phyloP scores from a whole-genome alignment of 2,888 invertebrate species.

The Neoascia interrupta region DNA sequence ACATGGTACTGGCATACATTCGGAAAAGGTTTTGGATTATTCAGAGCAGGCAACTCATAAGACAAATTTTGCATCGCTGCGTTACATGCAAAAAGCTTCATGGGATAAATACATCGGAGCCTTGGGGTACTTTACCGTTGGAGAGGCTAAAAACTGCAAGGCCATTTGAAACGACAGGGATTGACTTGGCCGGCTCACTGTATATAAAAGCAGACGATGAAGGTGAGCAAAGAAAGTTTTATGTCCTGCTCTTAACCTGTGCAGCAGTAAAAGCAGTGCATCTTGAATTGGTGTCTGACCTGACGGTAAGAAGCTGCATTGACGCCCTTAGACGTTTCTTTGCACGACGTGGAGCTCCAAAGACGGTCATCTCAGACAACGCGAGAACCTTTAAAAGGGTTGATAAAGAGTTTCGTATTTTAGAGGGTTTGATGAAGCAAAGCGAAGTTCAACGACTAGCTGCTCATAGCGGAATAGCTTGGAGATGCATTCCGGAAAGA shows the following conservation, averaged over 20 bases:
- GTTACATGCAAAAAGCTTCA: too few relatives aligned
- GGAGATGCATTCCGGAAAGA: slow-evolving; percentile 1
- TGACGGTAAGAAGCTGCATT: slow-evolving; percentile 55
- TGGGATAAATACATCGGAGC: too few relatives aligned
- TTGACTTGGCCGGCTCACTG: not conserved
- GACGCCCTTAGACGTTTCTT: slow-evolving; percentile 53
- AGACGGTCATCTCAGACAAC: slow-evolving; percentile 48
- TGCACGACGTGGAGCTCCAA: slow-evolving; percentile 36
- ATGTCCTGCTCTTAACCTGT: slow-evolving; percentile 22
- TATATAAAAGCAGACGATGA: not conserved
- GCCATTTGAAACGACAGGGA: not conserved
- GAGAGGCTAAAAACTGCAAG: not conserved
- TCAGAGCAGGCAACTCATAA: slow-evolving; percentile 25
- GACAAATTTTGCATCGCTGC: slow-evolving; percentile 20
- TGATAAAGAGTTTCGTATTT: slow-evolving; percentile 1
- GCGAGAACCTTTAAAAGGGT: slow-evolving; percentile 52
- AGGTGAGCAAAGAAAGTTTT: not conserved
- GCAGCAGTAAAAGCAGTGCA: slow-evolving; percentile 35
- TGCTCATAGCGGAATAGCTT: slow-evolving; percentile 10
- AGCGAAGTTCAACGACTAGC: slow-evolving; percentile 34
- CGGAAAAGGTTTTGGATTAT: slow-evolving; percentile 56
- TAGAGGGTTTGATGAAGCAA: not conserved
- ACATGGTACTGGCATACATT: slow-evolving; percentile 36
- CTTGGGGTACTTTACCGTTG: too few relatives aligned
- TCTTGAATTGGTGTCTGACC: slow-evolving; percentile 52